Evolutionary conservation across 2,797 vertebrate species (phyloP), one percentile per base, ranked within the genome.

Genomic region (Scleropages formosus): DNA sequence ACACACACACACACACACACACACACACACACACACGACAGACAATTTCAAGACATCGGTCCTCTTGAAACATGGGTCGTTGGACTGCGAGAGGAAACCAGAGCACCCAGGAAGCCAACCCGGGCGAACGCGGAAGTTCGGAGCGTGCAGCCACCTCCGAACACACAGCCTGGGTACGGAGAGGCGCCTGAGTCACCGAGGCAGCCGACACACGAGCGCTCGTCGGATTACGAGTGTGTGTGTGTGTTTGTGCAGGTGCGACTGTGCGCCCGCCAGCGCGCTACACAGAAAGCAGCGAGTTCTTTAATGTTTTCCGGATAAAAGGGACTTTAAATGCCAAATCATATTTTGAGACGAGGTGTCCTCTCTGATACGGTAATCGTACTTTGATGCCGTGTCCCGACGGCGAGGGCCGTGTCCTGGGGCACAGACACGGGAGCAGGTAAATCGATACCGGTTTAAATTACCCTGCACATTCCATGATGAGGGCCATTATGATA

Each of bases 401-500:
- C 26, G 18, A 31, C 53, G 26, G 9, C 22, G 53, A 72, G 70
- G 26, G 39, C 31, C 44, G 39, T 31, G 47, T 56, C 22, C 56
- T 44, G 31, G n/a, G 44, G 22, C 13, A 24, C 59, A 15, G 56
- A 49, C 12, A 13, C 31, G 12, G 59, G 31, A 59, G 24, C 39
- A 49, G 72, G 58, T 24, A 18, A 62, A 73, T 73, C 72, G 46
- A 73, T 73, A 46, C 20, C 24, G 31, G 31, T 68, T 68, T 59
- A 49, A 68, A 68, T 46, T 75, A 22, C 12, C 31, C 24, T 47
- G 65, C 64, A 18, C 64, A 44, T 68, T 59, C 75, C 18, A 60
- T 59, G 53, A 60, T 20, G 27, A 68, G 82, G 80, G 73, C 51
- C 53, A 78, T 78, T 74, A 73, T 68, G 26, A 47, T 56, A 67